phyloP scores from a whole-genome alignment of 2,113 vertebrate genomes.

The Sebastes schlegelii region DNA sequence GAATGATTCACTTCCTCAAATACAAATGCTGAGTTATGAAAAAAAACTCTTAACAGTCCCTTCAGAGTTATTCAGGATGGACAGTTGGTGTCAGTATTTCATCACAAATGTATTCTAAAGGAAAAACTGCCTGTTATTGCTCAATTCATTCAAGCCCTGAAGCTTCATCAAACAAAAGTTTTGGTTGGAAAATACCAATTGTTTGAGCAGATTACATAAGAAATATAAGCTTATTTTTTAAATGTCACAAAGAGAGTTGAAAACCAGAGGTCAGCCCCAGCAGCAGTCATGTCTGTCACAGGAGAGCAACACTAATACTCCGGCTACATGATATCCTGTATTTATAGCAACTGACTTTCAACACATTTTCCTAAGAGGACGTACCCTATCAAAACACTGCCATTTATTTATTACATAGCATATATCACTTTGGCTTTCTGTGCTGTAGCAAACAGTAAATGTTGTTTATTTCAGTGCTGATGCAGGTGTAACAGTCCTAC shows the following conservation, averaged over 20 bases:
- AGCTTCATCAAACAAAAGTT: not conserved
- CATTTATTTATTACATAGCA: not conserved
- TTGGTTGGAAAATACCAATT: not conserved
- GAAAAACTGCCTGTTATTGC: not conserved
- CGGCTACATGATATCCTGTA: slow-evolving; percentile 77
- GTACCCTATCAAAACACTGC: slow-evolving; percentile 20
- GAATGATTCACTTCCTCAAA: slow-evolving; percentile 47
- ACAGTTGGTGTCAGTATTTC: slow-evolving; percentile 32
- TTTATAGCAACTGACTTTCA: slow-evolving; percentile 79
- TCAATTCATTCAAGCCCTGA: not conserved
- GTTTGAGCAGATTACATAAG: not conserved
- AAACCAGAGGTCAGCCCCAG: slow-evolving; percentile 33
- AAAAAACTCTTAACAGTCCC: not conserved
- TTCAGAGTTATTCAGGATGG: not conserved
- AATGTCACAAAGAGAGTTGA: not conserved
- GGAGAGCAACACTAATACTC: slow-evolving; percentile 54
- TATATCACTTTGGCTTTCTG: slow-evolving; percentile 6
- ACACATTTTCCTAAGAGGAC: slow-evolving; percentile 47
- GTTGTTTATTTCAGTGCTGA: not conserved
- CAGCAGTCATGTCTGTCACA: slow-evolving; percentile 56
- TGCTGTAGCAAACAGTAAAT: not conserved
- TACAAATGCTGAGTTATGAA: slow-evolving; percentile 13
- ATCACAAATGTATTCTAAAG: not conserved
- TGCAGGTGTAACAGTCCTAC: slow-evolving; percentile 64
- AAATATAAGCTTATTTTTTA: not conserved